Evolutionary conservation across 2,888 invertebrate species (phyloP).

Genomic region (Cyaniris semiargus): DNA sequence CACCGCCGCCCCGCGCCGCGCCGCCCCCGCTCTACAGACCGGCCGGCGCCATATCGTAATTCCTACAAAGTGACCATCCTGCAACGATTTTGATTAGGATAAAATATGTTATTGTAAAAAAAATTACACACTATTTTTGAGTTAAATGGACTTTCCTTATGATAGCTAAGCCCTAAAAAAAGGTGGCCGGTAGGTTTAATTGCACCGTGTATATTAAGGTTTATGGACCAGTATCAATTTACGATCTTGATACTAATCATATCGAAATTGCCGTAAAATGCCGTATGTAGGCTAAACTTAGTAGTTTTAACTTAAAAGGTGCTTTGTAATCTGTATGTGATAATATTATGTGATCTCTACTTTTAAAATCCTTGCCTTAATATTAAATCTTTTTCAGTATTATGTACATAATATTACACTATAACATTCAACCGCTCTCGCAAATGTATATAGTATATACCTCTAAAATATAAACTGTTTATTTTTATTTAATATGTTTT

Average conservation of each 20-base stretch:
- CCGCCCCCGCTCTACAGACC: no score
- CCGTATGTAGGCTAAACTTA: background rate
- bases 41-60: no score
- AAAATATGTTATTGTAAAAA: no score
- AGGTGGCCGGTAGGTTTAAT: no score
- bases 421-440: constrained; percentile 27
- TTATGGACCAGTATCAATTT: background rate
- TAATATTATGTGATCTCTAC: constrained; percentile 45
- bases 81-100: no score
- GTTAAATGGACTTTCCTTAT: no score
- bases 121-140: no score
- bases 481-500: background rate
- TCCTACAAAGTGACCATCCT: no score
- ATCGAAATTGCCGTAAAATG: background rate
- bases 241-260: no score
- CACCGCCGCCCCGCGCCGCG: no score
- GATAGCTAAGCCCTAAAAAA: no score
- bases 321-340: constrained; percentile 42
- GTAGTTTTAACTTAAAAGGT: constrained; percentile 35
- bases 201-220: no score
- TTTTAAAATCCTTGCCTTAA: constrained; percentile 56
- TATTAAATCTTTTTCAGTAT: constrained; percentile 36
- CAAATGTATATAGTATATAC: background rate
- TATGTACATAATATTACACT: constrained; percentile 24
- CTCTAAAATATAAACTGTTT: background rate